Evolutionary conservation across 2,888 invertebrate genomes (phyloP).

Genomic region (Isotomurus palustris): DNA sequence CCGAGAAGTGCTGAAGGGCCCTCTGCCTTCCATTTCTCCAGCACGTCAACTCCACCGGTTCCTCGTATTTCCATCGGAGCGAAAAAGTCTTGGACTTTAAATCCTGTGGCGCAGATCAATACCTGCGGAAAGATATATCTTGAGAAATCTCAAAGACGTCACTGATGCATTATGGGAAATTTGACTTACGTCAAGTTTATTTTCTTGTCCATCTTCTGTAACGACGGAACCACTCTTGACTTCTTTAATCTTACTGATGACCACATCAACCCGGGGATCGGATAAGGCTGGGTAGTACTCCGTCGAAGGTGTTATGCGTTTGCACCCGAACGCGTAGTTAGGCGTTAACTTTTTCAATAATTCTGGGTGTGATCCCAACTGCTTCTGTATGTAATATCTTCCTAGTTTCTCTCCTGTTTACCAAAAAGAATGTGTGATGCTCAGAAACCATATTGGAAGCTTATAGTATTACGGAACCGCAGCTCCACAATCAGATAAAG

Average conservation of each 20-base stretch:
- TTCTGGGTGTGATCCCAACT: constrained; percentile 14
- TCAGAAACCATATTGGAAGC: neutral
- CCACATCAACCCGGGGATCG: constrained; percentile 24
- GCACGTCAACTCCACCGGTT: constrained; percentile 18
- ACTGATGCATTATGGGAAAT: too few species aligned
- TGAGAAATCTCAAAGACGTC: neutral
- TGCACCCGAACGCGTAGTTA: constrained; percentile 36
- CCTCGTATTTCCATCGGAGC: constrained; percentile 31
- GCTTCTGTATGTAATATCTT: constrained; percentile 8
- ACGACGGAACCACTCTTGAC: constrained; percentile 19
- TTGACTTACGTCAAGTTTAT: constrained; percentile 26
- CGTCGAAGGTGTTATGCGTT: constrained; percentile 29
- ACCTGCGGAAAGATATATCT: constrained; percentile 14
- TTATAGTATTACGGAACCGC: neutral
- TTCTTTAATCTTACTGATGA: constrained; percentile 18
- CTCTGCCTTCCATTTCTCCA: constrained; percentile 29
- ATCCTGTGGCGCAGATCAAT: constrained; percentile 39
- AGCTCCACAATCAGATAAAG: neutral
- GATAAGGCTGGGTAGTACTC: constrained; percentile 30
- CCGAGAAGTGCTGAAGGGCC: constrained; percentile 32
- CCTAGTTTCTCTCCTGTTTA: constrained; percentile 9
- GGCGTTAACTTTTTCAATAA: constrained; percentile 25
- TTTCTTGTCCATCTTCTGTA: constrained; percentile 27
- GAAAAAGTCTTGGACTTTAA: constrained; percentile 38
- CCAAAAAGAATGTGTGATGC: neutral